phyloP scores from a whole-genome alignment of 2,888 invertebrate genomes.

The Cynaeus angustus region DNA sequence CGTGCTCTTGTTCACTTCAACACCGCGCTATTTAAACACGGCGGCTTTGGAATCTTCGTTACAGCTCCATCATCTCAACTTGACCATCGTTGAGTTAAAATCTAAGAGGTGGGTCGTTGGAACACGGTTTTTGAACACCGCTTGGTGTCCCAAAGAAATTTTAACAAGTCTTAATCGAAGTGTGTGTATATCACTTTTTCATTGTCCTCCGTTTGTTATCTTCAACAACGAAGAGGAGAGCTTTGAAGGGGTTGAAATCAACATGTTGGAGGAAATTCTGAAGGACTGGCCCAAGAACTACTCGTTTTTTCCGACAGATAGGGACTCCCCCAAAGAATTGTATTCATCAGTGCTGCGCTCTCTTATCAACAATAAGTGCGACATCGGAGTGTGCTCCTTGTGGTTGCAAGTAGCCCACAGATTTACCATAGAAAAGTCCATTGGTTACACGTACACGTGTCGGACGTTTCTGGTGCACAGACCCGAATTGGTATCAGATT shows the following conservation, averaged over 20 bases:
- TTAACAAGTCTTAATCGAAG: background rate
- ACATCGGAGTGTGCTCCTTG: slow-evolving; percentile 17
- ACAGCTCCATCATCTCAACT: slow-evolving; percentile 16
- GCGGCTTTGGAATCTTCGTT: background rate
- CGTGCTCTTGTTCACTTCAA: slow-evolving; percentile 17
- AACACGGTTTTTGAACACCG: background rate
- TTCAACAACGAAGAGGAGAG: background rate
- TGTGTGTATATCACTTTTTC: slow-evolving; percentile 7
- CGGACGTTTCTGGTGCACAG: slow-evolving; percentile 27
- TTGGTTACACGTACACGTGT: slow-evolving; percentile 17
- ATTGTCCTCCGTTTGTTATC: slow-evolving; percentile 26
- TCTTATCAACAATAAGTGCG: slow-evolving; percentile 13
- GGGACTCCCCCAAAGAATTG: background rate
- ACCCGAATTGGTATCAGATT: slow-evolving; percentile 1
- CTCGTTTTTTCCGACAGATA: background rate
- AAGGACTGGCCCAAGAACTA: slow-evolving; percentile 13
- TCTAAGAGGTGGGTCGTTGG: background rate
- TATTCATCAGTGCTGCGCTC: background rate
- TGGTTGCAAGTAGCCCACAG: slow-evolving; percentile 4
- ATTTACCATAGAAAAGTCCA: slow-evolving; percentile 11
- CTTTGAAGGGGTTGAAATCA: slow-evolving; percentile 16
- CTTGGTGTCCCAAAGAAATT: background rate
- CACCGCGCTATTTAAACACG: background rate
- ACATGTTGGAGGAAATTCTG: slow-evolving; percentile 20
- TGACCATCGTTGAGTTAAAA: background rate